Evolutionary conservation across 2,113 vertebrate genomes (phyloP).

Genomic region (Rhinolophus sinicus): DNA sequence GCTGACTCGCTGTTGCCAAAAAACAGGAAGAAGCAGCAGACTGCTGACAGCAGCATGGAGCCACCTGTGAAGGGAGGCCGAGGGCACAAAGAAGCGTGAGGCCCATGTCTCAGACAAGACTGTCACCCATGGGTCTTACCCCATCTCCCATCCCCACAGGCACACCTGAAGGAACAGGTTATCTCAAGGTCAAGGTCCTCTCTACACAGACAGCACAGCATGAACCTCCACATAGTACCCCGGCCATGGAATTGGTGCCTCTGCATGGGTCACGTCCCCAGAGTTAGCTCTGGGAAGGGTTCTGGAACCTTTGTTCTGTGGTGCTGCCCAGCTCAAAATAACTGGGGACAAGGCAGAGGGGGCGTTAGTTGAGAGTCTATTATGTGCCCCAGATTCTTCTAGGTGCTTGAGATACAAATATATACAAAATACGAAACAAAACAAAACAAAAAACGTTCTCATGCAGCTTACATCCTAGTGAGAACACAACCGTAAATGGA

Average conservation of each 20-base stretch:
- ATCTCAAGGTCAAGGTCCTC: background rate
- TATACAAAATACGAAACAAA: no score
- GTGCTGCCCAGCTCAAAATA: background rate
- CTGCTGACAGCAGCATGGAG: slow-evolving; percentile 94
- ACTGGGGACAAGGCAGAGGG: background rate
- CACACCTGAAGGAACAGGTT: background rate
- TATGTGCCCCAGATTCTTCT: background rate
- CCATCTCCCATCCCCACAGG: background rate
- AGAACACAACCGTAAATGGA: background rate
- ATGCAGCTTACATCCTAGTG: background rate
- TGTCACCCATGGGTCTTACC: background rate
- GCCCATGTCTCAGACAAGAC: rapidly evolving
- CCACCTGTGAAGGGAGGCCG: slow-evolving; percentile 84
- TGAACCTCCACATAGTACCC: background rate
- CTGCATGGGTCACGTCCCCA: background rate
- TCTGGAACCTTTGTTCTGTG: background rate
- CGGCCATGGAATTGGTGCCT: background rate
- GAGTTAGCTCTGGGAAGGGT: background rate
- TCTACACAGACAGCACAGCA: background rate
- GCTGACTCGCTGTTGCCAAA: slow-evolving; percentile 95
- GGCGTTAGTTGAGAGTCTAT: background rate
- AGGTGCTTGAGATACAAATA: background rate
- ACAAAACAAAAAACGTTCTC: background rate
- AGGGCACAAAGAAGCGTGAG: background rate
- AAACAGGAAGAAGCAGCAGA: slow-evolving; percentile 96